These are phyloP conservation scores for Coelopa frigida DNA, from an alignment of 1,140 invertebrate genomes.

Conservation along the genomic window DNA sequence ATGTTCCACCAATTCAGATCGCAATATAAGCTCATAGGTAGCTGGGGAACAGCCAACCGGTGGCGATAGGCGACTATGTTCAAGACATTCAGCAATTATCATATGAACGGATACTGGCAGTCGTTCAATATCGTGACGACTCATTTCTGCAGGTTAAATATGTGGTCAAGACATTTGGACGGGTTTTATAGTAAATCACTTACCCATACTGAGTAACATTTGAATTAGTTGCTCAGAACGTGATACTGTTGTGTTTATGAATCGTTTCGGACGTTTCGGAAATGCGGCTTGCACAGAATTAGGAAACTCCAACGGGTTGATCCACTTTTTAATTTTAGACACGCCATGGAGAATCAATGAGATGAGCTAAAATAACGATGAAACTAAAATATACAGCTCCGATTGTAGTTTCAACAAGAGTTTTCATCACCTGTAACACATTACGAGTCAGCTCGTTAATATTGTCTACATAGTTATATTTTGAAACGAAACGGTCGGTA, in stretches of 20 bases:
- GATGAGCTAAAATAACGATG: constrained; percentile 14
- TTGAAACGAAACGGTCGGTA: constrained; percentile 40
- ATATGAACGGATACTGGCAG: constrained; percentile 69
- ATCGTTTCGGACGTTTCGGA: constrained; percentile 23
- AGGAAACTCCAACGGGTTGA: constrained; percentile 28
- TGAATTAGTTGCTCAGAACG: constrained; percentile 35
- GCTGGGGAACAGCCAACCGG: constrained; percentile 68
- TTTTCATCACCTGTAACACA: constrained; percentile 43
- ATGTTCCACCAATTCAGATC: constrained; percentile 65
- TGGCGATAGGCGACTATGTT: constrained; percentile 65
- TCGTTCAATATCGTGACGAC: constrained; percentile 61
- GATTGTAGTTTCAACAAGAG: no score
- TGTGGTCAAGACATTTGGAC: background rate
- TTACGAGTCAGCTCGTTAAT: constrained; percentile 67
- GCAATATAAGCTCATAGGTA: constrained; percentile 72
- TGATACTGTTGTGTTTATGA: constrained; percentile 24
- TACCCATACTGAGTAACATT: constrained; percentile 32
- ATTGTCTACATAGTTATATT: constrained; percentile 63
- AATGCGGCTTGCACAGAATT: constrained; percentile 28
- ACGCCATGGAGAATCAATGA: constrained; percentile 32
- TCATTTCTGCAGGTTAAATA: constrained; percentile 51
- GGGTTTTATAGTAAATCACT: background rate
- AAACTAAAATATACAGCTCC: constrained; percentile 1
- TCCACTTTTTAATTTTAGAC: constrained; percentile 33
- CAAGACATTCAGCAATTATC: constrained; percentile 66